Evolutionary conservation across 2,113 vertebrate genomes (phyloP), one percentile per base, ranked within the genome.

Genomic region (Otus sunia): DNA sequence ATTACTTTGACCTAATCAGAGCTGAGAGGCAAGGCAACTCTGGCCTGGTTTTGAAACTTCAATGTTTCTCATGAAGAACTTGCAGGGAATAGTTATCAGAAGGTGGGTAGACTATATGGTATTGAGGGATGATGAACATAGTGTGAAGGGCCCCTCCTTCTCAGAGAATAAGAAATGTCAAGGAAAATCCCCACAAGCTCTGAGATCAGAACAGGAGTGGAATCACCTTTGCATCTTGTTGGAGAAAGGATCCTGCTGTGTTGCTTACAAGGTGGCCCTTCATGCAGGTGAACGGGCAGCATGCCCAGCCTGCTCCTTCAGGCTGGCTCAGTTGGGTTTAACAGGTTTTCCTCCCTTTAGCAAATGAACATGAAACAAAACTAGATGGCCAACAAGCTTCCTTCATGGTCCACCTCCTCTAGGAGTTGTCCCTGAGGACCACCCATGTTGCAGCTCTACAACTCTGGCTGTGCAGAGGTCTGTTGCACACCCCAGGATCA

Each of bases 321-420:
- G 36, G 32, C 32, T 67, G 25, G 13, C 21, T 81, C 45, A 41
- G 56, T 6, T 6, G 2, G 10, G 2, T n/a, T 64, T 60, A 52
- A 32, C 34, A 11, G 11, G 1, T 41, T 95, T 68, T 74, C 6
- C 11, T 55, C 8, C 9, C 12, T 78, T 92, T 75, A 2, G 1
- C 27, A 82, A 37, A 78, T 47, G 45, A 47, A 47, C 1, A 0
- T 22, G 20, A 81, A 85, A 62, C 0, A 5, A 78, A 86, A 23
- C 8, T 50, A 63, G 5, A 45, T 20, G 2, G 2, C 17, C 78
- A 23, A 49, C 41, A 67, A 83, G 5, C 14, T 17, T 39, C 68
- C 49, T 36, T 59, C 26, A 39, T 1, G 2, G 43, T 23, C 52
- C 2, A 0, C 30, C 15, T 66, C 21, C 20, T 60, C 9, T 14